A percentile compares a stretch with the other conserved stretches of the same genome.
phyloP scores from a whole-genome alignment of 2,888 invertebrate genomes.

The Pristionchus entomophagus region DNA sequence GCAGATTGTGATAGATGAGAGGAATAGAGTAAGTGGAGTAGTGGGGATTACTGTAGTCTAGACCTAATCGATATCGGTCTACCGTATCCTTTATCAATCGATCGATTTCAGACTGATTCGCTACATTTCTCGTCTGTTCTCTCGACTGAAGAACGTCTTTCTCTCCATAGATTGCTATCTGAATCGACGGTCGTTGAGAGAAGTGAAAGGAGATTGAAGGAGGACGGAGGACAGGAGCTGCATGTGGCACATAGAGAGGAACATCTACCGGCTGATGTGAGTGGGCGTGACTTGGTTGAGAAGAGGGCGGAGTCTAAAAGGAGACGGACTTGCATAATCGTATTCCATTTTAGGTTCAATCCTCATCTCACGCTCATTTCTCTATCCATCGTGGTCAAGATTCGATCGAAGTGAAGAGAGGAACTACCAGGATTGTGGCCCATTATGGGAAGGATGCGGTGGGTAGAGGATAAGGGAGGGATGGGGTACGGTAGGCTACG shows the following conservation, averaged over 20 bases:
- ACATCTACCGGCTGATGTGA: slow-evolving; percentile 46
- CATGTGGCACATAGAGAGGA: slow-evolving; percentile 33
- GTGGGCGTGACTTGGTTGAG: background rate
- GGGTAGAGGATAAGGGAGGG: background rate
- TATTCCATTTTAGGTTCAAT: slow-evolving; percentile 3
- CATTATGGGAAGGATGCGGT: slow-evolving; percentile 41
- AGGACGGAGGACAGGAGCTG: background rate
- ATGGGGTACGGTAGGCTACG: too few relatives aligned
- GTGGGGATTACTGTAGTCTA: background rate
- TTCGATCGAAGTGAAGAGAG: slow-evolving; percentile 43
- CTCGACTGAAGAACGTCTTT: slow-evolving; percentile 21
- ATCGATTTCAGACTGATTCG: slow-evolving; percentile 18
- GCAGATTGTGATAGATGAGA: slow-evolving; percentile 27
- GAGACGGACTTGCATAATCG: too few relatives aligned
- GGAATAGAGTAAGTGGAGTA: slow-evolving; percentile 25
- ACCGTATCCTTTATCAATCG: background rate
- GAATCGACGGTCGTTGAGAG: slow-evolving; percentile 1
- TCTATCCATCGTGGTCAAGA: slow-evolving; percentile 24
- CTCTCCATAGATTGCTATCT: slow-evolving; percentile 12
- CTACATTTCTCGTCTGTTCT: slow-evolving; percentile 32
- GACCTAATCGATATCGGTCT: background rate
- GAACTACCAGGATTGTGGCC: slow-evolving; percentile 19
- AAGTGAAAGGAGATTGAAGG: background rate
- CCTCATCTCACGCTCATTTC: slow-evolving; percentile 14
- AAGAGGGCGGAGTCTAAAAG: too few relatives aligned